Base-by-base conservation (phyloP, 2,888 invertebrate species). In the Dione juno region DNA sequence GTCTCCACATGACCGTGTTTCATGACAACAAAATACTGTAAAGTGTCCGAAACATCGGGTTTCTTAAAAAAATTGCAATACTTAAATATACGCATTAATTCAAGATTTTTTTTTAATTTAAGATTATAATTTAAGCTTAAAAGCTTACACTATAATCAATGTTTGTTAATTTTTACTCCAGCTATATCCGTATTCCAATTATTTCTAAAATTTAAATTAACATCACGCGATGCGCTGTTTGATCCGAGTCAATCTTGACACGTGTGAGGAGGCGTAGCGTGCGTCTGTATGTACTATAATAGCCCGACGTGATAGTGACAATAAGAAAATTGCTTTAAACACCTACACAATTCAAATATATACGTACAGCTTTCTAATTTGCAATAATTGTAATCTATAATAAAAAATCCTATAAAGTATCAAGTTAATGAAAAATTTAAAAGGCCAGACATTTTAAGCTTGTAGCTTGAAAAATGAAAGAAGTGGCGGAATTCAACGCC, bases 141-240 rank as follows among this genome's bases (percentile, higher is more conserved):
- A 28, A 28, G 2, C 28, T 28, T 28, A 28, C 28, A 28, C 5
- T 2, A 28, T 28, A 28, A 28, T 28, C 28, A 11, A 16, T 52
- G 19, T 53, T 43, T 43, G 43, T 16, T 63, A n/a, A 48, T 64
- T 48, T 68, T 19, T 45, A 54, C 53, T 64, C 21, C 45, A 54
- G 53, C 68, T 69, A 64, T 69, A 69, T 64, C 52, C 35, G 63
- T 64, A 52, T 69, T 67, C 53, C 71, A 71, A 71, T 71, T 74
- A 71, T 58, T 67, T 69, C 40, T 72, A 50, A 69, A 48, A 57
- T 50, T 3, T 28, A 66, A 63, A 73, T 73, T 69, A 69, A 35
- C 35, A 65, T 74, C 73, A 74, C 73, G 73, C 73, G 71, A 74
- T 69, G 69, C 63, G 40, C 69, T 70, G 61, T 73, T 71, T 73